Conservation (phyloP, 2,797 vertebrate genomes). For the Pantherophis vulpinus region DNA sequence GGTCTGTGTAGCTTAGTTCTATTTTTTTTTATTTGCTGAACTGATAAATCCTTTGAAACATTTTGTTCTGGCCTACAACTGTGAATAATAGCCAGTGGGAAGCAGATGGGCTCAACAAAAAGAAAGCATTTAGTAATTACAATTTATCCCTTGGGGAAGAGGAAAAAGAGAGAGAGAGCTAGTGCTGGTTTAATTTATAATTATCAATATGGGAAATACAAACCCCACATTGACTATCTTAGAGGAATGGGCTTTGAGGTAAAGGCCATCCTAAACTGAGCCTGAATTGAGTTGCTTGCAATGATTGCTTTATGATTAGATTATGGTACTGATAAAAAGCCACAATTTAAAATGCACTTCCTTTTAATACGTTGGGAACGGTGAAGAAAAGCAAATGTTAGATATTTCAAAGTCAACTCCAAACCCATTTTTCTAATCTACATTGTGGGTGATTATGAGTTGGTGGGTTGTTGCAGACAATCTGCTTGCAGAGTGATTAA, state of each 20-base stretch:
- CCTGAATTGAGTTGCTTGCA: neutral
- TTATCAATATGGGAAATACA: neutral
- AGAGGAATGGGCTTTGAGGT: neutral
- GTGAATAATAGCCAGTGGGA: neutral
- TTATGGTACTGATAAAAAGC: neutral
- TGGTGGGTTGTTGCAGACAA: neutral
- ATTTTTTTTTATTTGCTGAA: constrained; percentile 16
- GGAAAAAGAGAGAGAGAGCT: neutral
- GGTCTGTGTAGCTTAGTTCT: neutral
- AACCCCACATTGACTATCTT: neutral
- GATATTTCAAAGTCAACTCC: neutral
- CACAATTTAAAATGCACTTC: neutral
- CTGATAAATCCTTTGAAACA: neutral
- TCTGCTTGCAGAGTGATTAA: neutral
- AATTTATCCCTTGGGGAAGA: neutral
- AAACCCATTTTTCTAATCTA: neutral
- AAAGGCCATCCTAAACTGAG: neutral
- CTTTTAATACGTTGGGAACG: neutral
- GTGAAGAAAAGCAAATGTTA: neutral
- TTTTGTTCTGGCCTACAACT: neutral
- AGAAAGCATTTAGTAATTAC: neutral
- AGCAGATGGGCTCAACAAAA: neutral
- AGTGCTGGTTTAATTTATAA: neutral
- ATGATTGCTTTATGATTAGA: neutral
- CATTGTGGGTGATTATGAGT: neutral